Conservation (phyloP, 2,113 vertebrate genomes). For the Macrotis lagotis region DNA sequence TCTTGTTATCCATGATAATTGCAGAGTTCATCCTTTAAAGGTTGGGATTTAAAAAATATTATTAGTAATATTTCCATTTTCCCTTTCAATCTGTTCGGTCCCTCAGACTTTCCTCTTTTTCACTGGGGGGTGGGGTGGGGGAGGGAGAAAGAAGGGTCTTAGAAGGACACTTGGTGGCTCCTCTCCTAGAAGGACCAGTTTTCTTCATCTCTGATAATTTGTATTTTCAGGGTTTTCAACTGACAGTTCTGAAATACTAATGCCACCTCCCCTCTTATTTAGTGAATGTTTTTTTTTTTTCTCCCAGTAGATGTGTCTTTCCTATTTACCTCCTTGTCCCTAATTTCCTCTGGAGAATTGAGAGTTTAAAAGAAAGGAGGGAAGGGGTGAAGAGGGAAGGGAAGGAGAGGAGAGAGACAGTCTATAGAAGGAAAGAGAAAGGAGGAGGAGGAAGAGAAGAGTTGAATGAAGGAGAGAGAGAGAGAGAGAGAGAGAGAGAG, state of each 20-base stretch:
- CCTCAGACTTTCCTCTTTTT: neutral
- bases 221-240: neutral
- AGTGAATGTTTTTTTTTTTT: neutral
- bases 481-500: neutral
- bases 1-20: conserved; percentile 83
- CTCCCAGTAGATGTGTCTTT: neutral
- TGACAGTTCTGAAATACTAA: neutral
- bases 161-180: neutral
- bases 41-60: neutral
- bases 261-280: neutral
- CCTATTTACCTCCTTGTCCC: neutral
- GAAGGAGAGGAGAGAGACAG: neutral
- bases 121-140: neutral
- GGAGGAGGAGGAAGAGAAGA: neutral
- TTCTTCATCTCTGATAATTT: neutral
- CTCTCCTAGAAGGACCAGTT: neutral
- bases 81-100: neutral
- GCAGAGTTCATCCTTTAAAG: conserved; percentile 75
- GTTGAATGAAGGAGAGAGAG: neutral
- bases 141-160: neutral
- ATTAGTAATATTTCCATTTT: neutral
- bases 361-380: neutral
- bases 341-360: neutral
- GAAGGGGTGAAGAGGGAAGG: neutral
- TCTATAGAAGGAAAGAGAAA: neutral